These are phyloP conservation scores for Panthera leo DNA, from an alignment of 2,113 vertebrate genomes.

Conservation along the genomic window DNA sequence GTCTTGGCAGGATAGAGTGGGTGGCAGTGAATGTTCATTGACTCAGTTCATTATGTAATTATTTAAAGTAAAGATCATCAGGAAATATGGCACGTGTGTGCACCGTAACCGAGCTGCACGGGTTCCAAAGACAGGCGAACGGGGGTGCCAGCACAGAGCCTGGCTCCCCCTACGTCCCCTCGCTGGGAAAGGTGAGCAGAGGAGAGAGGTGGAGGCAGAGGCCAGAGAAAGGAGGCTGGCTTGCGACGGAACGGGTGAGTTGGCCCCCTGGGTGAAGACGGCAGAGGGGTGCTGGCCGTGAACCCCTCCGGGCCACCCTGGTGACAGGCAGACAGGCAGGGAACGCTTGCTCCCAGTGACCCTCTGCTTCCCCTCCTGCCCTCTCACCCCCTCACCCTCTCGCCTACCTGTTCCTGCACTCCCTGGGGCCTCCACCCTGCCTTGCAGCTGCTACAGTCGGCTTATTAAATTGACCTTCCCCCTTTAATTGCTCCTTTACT, in stretches of 20 bases:
- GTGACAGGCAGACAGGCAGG: background rate
- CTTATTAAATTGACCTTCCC: too few species aligned
- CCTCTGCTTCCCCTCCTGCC: background rate
- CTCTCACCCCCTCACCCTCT: background rate
- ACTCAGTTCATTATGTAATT: background rate
- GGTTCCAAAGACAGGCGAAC: background rate
- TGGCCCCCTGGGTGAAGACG: background rate
- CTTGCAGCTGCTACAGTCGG: fast-evolving
- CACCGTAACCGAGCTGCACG: fast-evolving
- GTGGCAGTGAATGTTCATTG: fast-evolving
- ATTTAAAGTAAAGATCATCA: background rate
- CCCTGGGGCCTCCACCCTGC: background rate
- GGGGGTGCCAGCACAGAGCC: fast-evolving
- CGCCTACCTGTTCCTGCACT: fast-evolving
- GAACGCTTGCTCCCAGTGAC: fast-evolving
- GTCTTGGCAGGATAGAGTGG: background rate
- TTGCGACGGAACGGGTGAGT: background rate
- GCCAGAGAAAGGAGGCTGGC: background rate
- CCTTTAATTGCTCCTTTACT: background rate
- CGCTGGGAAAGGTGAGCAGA: fast-evolving
- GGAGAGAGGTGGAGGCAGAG: fast-evolving
- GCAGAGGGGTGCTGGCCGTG: background rate
- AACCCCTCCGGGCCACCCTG: background rate
- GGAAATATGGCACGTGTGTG: background rate
- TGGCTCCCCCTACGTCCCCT: too few species aligned